Percentiles rank a stretch among this genome's conserved stretches.
Evolutionary conservation across 2,888 invertebrate species (phyloP).

Genomic region (Patella pellucida): DNA sequence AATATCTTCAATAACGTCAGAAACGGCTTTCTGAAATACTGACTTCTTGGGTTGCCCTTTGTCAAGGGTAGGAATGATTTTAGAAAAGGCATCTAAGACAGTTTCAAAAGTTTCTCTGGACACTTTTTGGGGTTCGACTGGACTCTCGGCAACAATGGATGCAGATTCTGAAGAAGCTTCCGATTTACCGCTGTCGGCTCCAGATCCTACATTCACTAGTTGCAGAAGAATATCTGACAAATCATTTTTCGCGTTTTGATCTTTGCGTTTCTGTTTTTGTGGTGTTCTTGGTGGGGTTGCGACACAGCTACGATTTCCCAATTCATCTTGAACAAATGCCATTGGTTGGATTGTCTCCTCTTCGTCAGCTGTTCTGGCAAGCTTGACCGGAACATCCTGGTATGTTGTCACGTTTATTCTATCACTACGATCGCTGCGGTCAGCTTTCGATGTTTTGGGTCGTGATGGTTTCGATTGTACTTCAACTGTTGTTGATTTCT

Average conservation of each 20-base stretch:
- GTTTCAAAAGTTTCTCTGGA: constrained; percentile 26
- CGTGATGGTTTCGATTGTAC: constrained; percentile 1
- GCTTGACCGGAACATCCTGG: constrained; percentile 4
- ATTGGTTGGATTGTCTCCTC: constrained; percentile 34
- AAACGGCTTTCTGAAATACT: constrained; percentile 27
- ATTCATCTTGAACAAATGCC: constrained; percentile 24
- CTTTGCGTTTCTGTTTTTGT: constrained; percentile 15
- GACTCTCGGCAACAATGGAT: constrained; percentile 25
- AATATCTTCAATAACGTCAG: constrained; percentile 20
- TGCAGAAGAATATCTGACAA: constrained; percentile 26
- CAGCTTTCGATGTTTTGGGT: not conserved
- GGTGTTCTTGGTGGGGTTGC: constrained; percentile 15
- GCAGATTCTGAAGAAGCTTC: not conserved
- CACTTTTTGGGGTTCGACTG: constrained; percentile 33
- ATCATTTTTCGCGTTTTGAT: constrained; percentile 28
- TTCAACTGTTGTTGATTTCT: constrained; percentile 5
- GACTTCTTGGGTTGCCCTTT: not conserved
- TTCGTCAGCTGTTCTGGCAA: constrained; percentile 18
- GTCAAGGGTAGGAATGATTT: constrained; percentile 16
- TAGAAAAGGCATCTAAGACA: constrained; percentile 21
- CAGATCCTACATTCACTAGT: constrained; percentile 10
- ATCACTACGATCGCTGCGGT: not conserved
- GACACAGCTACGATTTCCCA: constrained; percentile 24
- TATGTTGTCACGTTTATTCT: not conserved
- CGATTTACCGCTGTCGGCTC: not conserved